These are phyloP conservation scores for Odontothrips loti DNA, from an alignment of 2,888 invertebrate genomes.

Conservation along the genomic window DNA sequence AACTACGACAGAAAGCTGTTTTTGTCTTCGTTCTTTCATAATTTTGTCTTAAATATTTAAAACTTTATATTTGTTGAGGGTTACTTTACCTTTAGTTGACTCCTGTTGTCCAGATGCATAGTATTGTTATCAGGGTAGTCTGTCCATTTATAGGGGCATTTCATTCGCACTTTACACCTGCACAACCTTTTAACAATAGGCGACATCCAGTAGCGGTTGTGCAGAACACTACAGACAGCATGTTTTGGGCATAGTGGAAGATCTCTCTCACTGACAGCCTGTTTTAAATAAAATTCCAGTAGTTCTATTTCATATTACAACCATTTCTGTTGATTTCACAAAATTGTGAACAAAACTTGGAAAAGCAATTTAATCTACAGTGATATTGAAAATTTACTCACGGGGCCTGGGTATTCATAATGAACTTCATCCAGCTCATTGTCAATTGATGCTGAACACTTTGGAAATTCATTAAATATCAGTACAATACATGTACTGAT, in stretches of 20 bases:
- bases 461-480: not conserved
- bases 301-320: not conserved
- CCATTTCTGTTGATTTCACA: too few relatives aligned
- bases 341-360: not conserved
- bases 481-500: not conserved
- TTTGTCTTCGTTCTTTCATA: slow-evolving; percentile 29
- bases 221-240: slow-evolving; percentile 54
- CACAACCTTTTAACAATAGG: slow-evolving; percentile 58
- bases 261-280: slow-evolving; percentile 60
- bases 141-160: slow-evolving; percentile 51
- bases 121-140: slow-evolving; percentile 45
- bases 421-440: slow-evolving; percentile 43
- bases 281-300: slow-evolving; percentile 31
- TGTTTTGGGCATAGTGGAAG: slow-evolving; percentile 52
- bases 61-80: not conserved
- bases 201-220: slow-evolving; percentile 56
- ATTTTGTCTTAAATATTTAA: slow-evolving; percentile 1
- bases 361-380: not conserved
- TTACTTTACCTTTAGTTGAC: slow-evolving; percentile 55
- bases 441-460: slow-evolving; percentile 42
- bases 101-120: slow-evolving; percentile 56
- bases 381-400: slow-evolving; percentile 38
- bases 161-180: slow-evolving; percentile 54
- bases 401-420: slow-evolving; percentile 43
- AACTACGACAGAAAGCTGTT: slow-evolving; percentile 48